Conservation (phyloP, 1,140 invertebrate genomes). For the Trachymyrmex septentrionalis region DNA sequence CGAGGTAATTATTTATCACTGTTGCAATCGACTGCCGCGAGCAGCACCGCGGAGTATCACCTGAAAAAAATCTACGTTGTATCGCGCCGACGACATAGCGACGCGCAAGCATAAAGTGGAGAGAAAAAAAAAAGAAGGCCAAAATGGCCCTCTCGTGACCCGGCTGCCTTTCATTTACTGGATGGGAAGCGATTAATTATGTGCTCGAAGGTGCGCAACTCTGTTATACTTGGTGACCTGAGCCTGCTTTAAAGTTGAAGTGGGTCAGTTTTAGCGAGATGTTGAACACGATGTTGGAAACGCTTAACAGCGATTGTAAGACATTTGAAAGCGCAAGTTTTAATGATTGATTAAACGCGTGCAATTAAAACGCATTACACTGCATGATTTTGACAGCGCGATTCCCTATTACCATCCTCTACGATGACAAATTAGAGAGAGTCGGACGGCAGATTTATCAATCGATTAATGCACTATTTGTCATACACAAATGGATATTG, state of each 20-base stretch:
- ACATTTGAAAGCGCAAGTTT: conserved; percentile 24
- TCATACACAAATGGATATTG: conserved; percentile 26
- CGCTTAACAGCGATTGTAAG: background rate
- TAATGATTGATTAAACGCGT: conserved; percentile 33
- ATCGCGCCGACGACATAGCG: background rate
- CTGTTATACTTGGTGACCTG: conserved; percentile 46
- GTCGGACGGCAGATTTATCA: background rate
- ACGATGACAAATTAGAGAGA: conserved; percentile 32
- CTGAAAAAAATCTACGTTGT: conserved; percentile 46
- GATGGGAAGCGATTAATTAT: conserved; percentile 63
- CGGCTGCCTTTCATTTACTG: conserved; percentile 37
- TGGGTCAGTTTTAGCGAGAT: conserved; percentile 48
- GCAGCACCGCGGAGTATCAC: conserved; percentile 57
- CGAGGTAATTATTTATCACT: conserved; percentile 71
- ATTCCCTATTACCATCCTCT: background rate
- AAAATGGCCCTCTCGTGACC: conserved; percentile 30
- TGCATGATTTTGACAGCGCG: conserved; percentile 1
- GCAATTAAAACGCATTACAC: conserved; percentile 39
- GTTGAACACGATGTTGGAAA: conserved; percentile 43
- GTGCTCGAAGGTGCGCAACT: conserved; percentile 45
- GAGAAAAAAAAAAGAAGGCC: conserved; percentile 15
- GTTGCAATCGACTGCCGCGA: conserved; percentile 52
- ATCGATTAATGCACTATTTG: conserved; percentile 50
- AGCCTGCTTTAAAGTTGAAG: conserved; percentile 45
- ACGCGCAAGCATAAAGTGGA: conserved; percentile 13